Conservation (phyloP, 2,113 vertebrate species). For the Erpornis zantholeuca region DNA sequence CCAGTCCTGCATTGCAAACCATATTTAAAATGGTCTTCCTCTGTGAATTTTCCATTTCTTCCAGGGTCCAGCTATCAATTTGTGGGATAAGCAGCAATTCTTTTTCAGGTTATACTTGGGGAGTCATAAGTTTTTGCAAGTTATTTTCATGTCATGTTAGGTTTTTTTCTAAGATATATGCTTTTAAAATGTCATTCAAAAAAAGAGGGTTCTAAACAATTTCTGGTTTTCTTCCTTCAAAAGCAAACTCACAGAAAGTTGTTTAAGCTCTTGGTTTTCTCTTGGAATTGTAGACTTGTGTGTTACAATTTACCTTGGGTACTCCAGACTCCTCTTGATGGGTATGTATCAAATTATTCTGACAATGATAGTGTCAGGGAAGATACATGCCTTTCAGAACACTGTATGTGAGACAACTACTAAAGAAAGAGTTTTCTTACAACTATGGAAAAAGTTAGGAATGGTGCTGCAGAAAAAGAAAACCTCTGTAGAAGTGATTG, state of each 20-base stretch:
- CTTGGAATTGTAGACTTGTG: background rate
- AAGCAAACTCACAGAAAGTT: background rate
- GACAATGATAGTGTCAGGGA: background rate
- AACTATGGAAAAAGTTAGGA: background rate
- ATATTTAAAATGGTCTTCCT: background rate
- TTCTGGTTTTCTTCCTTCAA: background rate
- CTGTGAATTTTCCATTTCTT: background rate
- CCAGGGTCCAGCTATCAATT: background rate
- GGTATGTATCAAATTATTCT: background rate
- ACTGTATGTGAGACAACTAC: background rate
- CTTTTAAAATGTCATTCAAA: background rate
- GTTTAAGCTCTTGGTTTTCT: background rate
- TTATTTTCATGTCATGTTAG: background rate
- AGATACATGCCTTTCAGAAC: fast-evolving
- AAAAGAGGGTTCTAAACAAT: background rate
- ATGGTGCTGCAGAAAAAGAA: background rate
- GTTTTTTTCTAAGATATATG: background rate
- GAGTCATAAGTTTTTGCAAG: background rate
- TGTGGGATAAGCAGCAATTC: background rate
- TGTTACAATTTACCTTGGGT: background rate
- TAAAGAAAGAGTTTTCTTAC: background rate
- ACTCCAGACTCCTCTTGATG: background rate
- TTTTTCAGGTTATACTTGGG: background rate
- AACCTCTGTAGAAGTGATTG: background rate
- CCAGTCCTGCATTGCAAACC: background rate